Conservation (phyloP, 2,113 vertebrate genomes). For the Synodontis membranacea region DNA sequence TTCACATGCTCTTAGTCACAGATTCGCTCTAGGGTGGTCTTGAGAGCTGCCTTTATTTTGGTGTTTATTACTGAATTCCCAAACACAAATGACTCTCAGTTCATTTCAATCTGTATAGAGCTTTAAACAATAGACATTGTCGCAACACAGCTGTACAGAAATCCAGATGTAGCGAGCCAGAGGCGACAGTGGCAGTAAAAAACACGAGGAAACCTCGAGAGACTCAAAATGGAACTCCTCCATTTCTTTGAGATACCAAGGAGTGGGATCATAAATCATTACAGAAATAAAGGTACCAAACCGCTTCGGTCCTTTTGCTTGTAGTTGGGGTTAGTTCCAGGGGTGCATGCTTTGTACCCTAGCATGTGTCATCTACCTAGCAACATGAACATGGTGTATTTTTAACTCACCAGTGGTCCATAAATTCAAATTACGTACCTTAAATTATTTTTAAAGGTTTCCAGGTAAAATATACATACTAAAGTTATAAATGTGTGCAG, state of each 20-base stretch:
- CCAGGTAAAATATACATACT: background rate
- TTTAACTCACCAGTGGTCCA: background rate
- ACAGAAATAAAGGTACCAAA: too few relatives aligned
- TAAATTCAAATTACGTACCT: background rate
- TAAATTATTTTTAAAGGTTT: background rate
- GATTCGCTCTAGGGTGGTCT: background rate
- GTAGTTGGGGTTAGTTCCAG: background rate
- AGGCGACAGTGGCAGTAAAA: background rate
- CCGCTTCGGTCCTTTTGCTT: too few relatives aligned
- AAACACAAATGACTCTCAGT: background rate
- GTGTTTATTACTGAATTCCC: slow-evolving; percentile 1
- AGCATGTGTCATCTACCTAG: background rate
- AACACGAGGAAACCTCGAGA: background rate
- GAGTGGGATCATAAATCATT: background rate
- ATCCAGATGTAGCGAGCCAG: background rate
- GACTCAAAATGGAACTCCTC: background rate
- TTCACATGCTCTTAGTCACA: slow-evolving; percentile 25
- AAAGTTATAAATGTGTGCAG: background rate
- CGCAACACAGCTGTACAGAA: background rate
- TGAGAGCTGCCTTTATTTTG: slow-evolving; percentile 19
- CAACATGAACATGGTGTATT: background rate
- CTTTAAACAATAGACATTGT: background rate
- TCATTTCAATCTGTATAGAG: background rate
- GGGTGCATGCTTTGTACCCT: background rate
- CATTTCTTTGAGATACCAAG: background rate